phyloP scores from a whole-genome alignment of 92 coral and sea anemone genomes.

The Porites cylindrica region DNA sequence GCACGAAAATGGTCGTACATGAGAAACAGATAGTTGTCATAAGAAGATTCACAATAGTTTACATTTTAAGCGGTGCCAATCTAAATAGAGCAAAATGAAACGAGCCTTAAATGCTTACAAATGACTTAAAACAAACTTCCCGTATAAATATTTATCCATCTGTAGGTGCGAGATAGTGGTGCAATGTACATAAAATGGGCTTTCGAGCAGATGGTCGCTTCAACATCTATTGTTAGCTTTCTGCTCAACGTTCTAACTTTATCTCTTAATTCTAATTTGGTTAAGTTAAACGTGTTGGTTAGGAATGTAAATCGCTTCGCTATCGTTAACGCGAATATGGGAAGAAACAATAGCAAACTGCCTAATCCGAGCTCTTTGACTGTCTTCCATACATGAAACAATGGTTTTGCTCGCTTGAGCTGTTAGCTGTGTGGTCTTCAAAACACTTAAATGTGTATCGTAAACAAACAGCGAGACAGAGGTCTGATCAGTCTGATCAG shows the following conservation, averaged over 20 bases:
- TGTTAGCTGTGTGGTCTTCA: slow-evolving; percentile 70
- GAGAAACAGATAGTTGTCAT: background rate
- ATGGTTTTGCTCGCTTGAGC: slow-evolving; percentile 17
- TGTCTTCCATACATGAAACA: slow-evolving; percentile 32
- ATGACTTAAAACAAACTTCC: slow-evolving; percentile 70
- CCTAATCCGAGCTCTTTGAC: slow-evolving; percentile 44
- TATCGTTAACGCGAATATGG: slow-evolving; percentile 14
- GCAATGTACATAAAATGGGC: slow-evolving; percentile 45
- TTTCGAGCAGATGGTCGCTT: slow-evolving; percentile 63
- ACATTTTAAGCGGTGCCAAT: slow-evolving; percentile 37
- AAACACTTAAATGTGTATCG: slow-evolving; percentile 71
- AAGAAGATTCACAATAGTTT: slow-evolving; percentile 33
- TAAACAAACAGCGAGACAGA: slow-evolving; percentile 75
- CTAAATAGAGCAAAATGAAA: slow-evolving; percentile 51
- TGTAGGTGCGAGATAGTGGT: slow-evolving; percentile 70
- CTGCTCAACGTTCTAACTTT: background rate
- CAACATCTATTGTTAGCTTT: slow-evolving; percentile 5
- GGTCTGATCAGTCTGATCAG: slow-evolving; percentile 45
- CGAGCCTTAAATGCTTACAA: slow-evolving; percentile 56
- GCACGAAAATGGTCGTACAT: background rate
- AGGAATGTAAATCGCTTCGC: background rate
- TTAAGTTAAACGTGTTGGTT: slow-evolving; percentile 13
- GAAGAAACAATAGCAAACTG: slow-evolving; percentile 29
- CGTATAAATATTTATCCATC: slow-evolving; percentile 73
- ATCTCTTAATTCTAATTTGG: slow-evolving; percentile 23